A percentile compares a stretch with the other conserved stretches of the same genome.
These are phyloP conservation scores for Triplophysa dalaica DNA, from an alignment of 2,113 vertebrate genomes.

Conservation along the genomic window DNA sequence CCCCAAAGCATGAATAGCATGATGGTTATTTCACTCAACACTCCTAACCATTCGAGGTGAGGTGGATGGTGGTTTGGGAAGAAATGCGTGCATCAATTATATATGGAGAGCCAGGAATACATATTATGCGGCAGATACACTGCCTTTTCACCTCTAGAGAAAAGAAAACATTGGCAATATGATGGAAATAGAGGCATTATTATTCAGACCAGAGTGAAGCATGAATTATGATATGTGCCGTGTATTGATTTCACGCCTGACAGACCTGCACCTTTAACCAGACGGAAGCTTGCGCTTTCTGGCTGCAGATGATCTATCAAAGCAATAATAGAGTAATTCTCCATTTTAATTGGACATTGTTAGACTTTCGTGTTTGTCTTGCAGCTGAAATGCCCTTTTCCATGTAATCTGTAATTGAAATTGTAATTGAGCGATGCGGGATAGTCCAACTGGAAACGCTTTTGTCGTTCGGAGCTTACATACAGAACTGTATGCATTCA, in stretches of 20 bases:
- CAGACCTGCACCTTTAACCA: constrained; percentile 71
- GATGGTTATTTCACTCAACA: constrained; percentile 26
- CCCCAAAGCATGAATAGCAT: constrained; percentile 48
- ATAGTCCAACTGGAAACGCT: too few relatives aligned
- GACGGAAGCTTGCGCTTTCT: constrained; percentile 59
- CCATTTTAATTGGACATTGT: constrained; percentile 81
- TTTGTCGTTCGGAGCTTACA: too few relatives aligned
- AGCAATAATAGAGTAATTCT: constrained; percentile 74
- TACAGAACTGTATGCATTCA: too few relatives aligned
- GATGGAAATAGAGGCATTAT: constrained; percentile 67
- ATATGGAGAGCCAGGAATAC: neutral
- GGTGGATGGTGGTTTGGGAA: neutral
- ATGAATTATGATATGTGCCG: constrained; percentile 70
- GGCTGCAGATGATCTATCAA: constrained; percentile 66
- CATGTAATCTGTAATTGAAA: constrained; percentile 79
- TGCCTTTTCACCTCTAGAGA: constrained; percentile 47
- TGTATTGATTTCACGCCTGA: constrained; percentile 79
- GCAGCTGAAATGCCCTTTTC: constrained; percentile 69
- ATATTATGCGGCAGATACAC: constrained; percentile 25
- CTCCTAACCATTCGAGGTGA: constrained; percentile 21
- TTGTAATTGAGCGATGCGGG: constrained; percentile 26
- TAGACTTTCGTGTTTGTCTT: constrained; percentile 75
- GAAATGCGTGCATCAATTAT: neutral
- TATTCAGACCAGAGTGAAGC: constrained; percentile 67
- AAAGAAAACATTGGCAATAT: constrained; percentile 53